These are phyloP conservation scores for Slavum lentiscoides DNA, from an alignment of 2,888 invertebrate species.

Conservation along the genomic window DNA sequence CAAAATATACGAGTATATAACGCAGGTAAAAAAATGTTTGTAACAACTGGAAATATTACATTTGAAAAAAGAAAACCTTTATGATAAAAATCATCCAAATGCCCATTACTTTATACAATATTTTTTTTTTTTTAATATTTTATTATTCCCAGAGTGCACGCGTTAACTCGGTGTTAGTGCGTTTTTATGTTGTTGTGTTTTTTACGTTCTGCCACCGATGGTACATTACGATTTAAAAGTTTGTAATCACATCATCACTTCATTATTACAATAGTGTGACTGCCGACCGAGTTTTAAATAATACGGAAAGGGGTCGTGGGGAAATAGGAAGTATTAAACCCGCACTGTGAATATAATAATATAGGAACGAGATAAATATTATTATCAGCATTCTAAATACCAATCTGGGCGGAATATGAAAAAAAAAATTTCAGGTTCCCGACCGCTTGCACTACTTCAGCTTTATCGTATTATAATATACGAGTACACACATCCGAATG, in stretches of 20 bases:
- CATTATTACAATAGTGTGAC: not conserved
- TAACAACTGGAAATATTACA: not conserved
- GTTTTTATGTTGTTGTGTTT: not conserved
- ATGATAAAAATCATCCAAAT: not conserved
- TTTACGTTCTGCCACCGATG: not conserved
- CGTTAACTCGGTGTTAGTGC: not conserved
- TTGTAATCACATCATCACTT: conserved; percentile 3
- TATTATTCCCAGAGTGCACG: not conserved
- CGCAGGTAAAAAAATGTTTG: not conserved
- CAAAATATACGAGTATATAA: no score
- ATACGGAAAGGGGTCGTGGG: no score
- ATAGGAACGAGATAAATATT: no score
- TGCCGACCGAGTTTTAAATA: not conserved
- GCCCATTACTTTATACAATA: not conserved
- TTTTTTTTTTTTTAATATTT: no score
- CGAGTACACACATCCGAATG: no score
- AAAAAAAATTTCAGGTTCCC: no score
- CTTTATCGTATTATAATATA: no score
- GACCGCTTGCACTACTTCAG: no score
- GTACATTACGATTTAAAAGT: conserved; percentile 4
- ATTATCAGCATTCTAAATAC: no score
- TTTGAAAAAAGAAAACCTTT: not conserved
- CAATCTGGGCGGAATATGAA: no score
- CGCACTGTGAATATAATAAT: no score
- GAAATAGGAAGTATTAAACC: no score